Conservation (phyloP, 1,140 invertebrate species). For the Diploscapter pachys region DNA sequence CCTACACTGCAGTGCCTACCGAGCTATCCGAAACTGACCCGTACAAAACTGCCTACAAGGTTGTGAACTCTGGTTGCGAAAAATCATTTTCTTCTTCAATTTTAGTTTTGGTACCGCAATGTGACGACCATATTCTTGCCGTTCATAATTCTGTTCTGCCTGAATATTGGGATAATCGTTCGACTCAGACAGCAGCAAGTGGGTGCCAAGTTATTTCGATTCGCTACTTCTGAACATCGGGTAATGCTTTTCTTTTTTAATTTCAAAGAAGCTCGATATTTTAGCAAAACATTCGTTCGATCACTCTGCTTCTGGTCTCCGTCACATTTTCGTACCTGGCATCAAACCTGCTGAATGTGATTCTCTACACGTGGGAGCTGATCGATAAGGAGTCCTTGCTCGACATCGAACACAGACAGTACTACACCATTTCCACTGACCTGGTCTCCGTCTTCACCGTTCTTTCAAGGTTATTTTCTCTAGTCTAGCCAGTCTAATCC, state of each 20-base stretch:
- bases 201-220: constrained; percentile 50
- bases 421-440: constrained; percentile 50
- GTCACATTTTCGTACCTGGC: constrained; percentile 50
- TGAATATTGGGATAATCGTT: constrained; percentile 47
- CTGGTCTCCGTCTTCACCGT: constrained; percentile 52
- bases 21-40: constrained; percentile 47
- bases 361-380: constrained; percentile 48
- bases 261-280: constrained; percentile 16
- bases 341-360: constrained; percentile 50
- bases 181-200: constrained; percentile 47
- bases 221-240: constrained; percentile 52
- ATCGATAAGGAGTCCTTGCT: constrained; percentile 39
- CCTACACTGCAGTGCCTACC: constrained; percentile 25
- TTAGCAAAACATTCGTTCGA: constrained; percentile 53
- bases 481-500: no score
- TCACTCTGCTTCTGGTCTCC: constrained; percentile 48
- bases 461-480: constrained; percentile 20
- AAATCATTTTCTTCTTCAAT: neutral
- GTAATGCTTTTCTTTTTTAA: constrained; percentile 29
- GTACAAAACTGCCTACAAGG: constrained; percentile 49
- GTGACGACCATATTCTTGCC: constrained; percentile 50
- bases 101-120: constrained; percentile 52
- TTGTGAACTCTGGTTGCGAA: neutral
- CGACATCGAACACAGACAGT: constrained; percentile 41
- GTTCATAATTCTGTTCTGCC: constrained; percentile 48